phyloP scores from a whole-genome alignment of 1,140 invertebrate species.

The Bombus pyrosoma region DNA sequence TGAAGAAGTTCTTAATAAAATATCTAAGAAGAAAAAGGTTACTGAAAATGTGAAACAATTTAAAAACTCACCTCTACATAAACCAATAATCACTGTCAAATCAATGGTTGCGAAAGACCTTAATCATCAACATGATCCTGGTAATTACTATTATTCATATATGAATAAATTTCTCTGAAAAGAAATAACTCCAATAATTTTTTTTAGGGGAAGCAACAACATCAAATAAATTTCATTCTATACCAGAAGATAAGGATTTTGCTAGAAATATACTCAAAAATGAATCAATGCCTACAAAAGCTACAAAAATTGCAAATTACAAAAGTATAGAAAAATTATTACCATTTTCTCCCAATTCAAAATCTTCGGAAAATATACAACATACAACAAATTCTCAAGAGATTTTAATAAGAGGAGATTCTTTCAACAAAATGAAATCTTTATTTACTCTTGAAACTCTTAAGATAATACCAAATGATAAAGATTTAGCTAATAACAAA shows the following conservation, averaged over 20 bases:
- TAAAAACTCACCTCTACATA: conserved; percentile 78
- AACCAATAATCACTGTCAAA: conserved; percentile 82
- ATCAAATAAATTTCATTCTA: conserved; percentile 39
- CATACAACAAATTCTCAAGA: neutral
- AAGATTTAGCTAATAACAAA: neutral
- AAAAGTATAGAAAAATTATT: conserved; percentile 7
- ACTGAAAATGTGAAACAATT: conserved; percentile 48
- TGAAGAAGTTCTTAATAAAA: conserved; percentile 79
- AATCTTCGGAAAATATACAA: neutral
- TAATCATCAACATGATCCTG: conserved; percentile 76
- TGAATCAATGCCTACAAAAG: neutral
- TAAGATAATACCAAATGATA: neutral
- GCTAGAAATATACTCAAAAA: neutral
- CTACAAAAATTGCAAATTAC: neutral
- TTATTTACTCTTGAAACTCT: neutral
- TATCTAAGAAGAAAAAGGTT: conserved; percentile 66
- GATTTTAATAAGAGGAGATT: neutral
- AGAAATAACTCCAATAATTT: neutral
- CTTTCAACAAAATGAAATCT: conserved; percentile 2
- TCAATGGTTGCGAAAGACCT: conserved; percentile 83
- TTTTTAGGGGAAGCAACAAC: conserved; percentile 35
- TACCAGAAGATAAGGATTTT: conserved; percentile 25
- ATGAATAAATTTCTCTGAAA: neutral
- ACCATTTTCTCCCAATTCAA: neutral
- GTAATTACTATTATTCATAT: conserved; percentile 59